Conservation (phyloP, 2,797 vertebrate genomes). For the Coracias cyanogaster region DNA sequence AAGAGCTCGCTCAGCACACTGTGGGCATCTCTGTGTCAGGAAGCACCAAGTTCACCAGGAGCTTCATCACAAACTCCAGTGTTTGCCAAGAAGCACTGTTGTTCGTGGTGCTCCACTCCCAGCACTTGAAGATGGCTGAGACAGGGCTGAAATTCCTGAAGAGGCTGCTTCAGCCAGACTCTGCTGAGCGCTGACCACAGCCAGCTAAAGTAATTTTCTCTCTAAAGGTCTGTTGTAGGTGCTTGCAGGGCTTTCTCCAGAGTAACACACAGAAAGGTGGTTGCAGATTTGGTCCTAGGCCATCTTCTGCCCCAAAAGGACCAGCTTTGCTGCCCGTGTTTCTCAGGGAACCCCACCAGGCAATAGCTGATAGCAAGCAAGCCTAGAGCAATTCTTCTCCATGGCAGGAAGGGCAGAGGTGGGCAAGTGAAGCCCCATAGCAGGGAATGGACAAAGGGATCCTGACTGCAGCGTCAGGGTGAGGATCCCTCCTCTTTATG, state of each 20-base stretch:
- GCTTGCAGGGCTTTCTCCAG: not conserved
- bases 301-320: not conserved
- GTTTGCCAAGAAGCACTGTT: rapidly evolving
- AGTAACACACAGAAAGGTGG: not conserved
- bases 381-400: not conserved
- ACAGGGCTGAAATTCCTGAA: not conserved
- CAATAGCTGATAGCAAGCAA: not conserved
- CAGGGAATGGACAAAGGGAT: not conserved
- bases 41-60: not conserved
- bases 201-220: not conserved
- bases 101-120: not conserved
- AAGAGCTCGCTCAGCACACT: not conserved
- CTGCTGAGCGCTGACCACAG: not conserved
- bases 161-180: not conserved
- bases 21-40: not conserved
- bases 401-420: not conserved
- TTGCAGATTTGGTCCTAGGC: not conserved
- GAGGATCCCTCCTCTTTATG: not conserved
- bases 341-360: not conserved
- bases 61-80: rapidly evolving
- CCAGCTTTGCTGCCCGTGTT: not conserved
- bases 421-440: not conserved
- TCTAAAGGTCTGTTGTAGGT: not conserved
- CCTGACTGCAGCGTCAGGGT: not conserved
- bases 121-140: not conserved